phyloP scores from a whole-genome alignment of 2,113 vertebrate species.

The Alaudala cheleensis region DNA sequence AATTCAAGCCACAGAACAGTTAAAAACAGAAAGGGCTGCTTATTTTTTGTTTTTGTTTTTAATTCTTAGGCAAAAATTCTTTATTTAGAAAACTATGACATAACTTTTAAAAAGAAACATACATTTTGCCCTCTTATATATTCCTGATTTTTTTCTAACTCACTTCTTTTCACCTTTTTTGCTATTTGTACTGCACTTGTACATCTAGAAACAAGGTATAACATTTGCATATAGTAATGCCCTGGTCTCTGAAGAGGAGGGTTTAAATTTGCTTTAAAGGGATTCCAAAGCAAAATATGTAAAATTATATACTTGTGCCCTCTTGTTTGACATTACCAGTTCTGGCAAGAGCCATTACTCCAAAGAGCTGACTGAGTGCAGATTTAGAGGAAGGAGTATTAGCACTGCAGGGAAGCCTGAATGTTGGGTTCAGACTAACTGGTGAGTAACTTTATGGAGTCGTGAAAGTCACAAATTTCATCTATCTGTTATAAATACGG shows the following conservation, averaged over 20 bases:
- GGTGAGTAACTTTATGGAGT: neutral
- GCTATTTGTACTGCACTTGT: neutral
- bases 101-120: constrained; percentile 35
- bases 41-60: neutral
- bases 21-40: neutral
- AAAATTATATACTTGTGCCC: neutral
- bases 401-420: neutral
- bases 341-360: neutral
- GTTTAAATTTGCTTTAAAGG: constrained; percentile 23
- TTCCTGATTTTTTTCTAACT: neutral
- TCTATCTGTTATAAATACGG: neutral
- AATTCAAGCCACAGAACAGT: neutral
- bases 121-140: neutral
- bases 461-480: constrained; percentile 1
- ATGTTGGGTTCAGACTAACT: neutral
- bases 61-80: neutral
- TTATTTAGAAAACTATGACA: constrained; percentile 19
- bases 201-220: neutral
- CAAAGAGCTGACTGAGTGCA: neutral
- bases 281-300: constrained; percentile 6
- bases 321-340: constrained; percentile 14
- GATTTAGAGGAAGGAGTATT: neutral
- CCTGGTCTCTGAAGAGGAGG: neutral
- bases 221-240: neutral
- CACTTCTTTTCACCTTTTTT: neutral